Conservation (phyloP, 2,113 vertebrate species). For the Willisornis vidua region DNA sequence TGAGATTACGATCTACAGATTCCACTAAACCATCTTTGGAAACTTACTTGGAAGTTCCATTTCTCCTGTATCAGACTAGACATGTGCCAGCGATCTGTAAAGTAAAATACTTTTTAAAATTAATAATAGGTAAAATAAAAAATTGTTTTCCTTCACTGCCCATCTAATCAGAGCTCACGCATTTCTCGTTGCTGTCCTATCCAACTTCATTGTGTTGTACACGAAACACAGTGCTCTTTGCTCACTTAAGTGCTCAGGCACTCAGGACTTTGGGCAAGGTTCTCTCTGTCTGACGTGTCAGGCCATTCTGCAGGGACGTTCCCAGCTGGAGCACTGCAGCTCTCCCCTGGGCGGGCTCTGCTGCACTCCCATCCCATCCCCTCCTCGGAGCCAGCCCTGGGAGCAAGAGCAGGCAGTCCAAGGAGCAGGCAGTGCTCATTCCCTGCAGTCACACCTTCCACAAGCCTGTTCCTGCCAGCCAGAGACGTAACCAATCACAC, state of each 20-base stretch:
- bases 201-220: background rate
- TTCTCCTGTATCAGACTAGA: background rate
- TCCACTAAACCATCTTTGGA: background rate
- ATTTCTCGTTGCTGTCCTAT: background rate
- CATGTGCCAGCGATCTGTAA: background rate
- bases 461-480: conserved; percentile 32
- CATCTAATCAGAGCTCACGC: background rate
- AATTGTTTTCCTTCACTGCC: background rate
- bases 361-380: background rate
- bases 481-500: background rate
- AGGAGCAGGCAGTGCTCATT: background rate
- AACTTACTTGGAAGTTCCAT: background rate
- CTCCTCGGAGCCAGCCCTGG: background rate
- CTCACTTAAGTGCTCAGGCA: background rate
- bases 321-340: background rate
- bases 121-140: background rate
- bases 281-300: background rate
- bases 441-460: conserved; percentile 21
- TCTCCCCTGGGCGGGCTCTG: background rate
- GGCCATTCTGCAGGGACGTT: background rate
- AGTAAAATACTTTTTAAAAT: background rate
- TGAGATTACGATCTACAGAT: background rate
- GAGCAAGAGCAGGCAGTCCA: background rate
- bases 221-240: background rate
- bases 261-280: background rate